Evolutionary conservation across 2,888 invertebrate genomes (phyloP), one percentile per base, ranked within the genome.

Genomic region (Leptinotarsa peninsularis): DNA sequence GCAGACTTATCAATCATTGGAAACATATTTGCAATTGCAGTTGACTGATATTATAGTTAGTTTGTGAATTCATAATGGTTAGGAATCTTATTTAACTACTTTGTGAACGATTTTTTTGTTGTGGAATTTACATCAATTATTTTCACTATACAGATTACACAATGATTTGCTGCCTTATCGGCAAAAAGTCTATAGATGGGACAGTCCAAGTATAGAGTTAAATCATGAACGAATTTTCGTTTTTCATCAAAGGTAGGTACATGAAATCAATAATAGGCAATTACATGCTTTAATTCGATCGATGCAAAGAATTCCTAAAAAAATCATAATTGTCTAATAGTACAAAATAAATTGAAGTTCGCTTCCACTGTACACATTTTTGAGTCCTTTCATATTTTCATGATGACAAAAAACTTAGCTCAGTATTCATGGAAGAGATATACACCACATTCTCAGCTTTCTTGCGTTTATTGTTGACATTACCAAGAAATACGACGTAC

Each of bases 251-350:
- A 72, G 72, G 49, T 54, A 72, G 72, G 49, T 56, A 68, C 72
- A 75, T 75, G 72, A 67, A 52, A 68, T 54, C 68, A 75, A 75
- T 75, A 75, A 75, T 75, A 75, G 71, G 68, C 72, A 75, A 75
- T 75, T 75, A 75, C 72, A 75, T 75, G 75, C 58, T 75, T 70
- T 75, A 75, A 75, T 56, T 68, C 75, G 68, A 63, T 75, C 50
- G 75, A 75, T 68, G 68, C 68, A 68, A 72, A 49, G 33, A 54
- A 56, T 72, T 68, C 71, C 49, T 63, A 13, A 67, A 71, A 75
- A 68, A 68, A 66, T 56, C 72, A 49, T 49, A 56, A 75, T 75
- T 75, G 68, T 75, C 49, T 75, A 75, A 68, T 63, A 72, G 75
- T 68, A 66, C 63, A 75, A 67, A 68, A 75, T 75, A 75, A 75